A percentile compares a stretch with the other conserved stretches of the same genome.
Conservation (phyloP, 2,888 invertebrate genomes). For the Palloptera scutellata region DNA sequence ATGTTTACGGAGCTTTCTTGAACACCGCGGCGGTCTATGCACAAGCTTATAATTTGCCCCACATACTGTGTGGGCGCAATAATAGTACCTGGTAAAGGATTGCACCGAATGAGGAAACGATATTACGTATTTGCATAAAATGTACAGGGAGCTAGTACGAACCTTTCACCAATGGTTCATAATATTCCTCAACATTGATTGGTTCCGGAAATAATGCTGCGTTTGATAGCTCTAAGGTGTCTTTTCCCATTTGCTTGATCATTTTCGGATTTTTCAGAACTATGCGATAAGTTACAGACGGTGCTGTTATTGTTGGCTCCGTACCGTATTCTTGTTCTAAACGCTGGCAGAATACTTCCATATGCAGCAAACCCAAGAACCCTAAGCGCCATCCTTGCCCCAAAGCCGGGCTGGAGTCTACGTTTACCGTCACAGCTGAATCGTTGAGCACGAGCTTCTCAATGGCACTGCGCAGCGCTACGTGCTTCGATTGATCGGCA, state of each 20-base stretch:
- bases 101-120: background rate
- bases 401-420: constrained; percentile 86
- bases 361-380: constrained; percentile 84
- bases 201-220: constrained; percentile 77
- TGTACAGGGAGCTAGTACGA: constrained; percentile 46
- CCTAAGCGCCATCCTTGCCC: constrained; percentile 91
- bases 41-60: constrained; percentile 75
- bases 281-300: constrained; percentile 83
- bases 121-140: background rate
- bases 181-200: constrained; percentile 74
- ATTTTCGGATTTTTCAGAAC: constrained; percentile 78
- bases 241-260: constrained; percentile 71
- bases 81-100: constrained; percentile 73
- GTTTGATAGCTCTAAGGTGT: constrained; percentile 75
- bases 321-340: constrained; percentile 85
- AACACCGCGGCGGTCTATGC: constrained; percentile 77
- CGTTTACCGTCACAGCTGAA: constrained; percentile 82
- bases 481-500: constrained; percentile 85
- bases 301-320: constrained; percentile 83
- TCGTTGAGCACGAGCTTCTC: constrained; percentile 94
- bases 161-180: constrained; percentile 87
- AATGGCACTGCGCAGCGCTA: constrained; percentile 79
- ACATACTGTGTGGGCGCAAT: constrained; percentile 83
- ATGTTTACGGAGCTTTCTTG: constrained; percentile 74
- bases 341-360: constrained; percentile 89